Evolutionary conservation across 2,797 vertebrate genomes (phyloP), one percentile per base, ranked within the genome.

Genomic region (Pangasius djambal): DNA sequence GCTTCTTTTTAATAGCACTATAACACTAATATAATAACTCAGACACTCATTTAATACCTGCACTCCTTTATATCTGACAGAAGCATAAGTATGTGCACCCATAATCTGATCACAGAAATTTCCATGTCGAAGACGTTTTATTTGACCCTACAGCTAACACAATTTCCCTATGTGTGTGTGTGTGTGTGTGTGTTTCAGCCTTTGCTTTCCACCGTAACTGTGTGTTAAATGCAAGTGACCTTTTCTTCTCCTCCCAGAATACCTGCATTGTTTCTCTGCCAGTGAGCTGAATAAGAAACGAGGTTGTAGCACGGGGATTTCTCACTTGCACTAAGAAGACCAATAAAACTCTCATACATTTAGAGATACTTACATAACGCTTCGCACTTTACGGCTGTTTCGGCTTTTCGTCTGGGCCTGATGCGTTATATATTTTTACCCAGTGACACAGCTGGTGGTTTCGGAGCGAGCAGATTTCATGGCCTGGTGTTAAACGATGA

Each of bases 211-310:
- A 59, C 55, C 1, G 31, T 82, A 61, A 61, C 55, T 61, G 79
- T 61, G 79, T 82, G 79, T 82, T 82, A 82, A 82, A 59, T 61
- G 55, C 57, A 15, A 72, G 59, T 83, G 69, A 74, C 50, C 79
- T 88, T 88, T 83, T 67, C 65, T 8, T 74, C 40, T 83, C 52
- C 55, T 61, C 78, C 37, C 82, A 48, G 67, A 83, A 74, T 74
- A 31, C 79, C 87, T 59, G 52, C 52, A 48, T 88, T 88, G 78
- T 83, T 88, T 74, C 16, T 83, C 57, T 74, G 25, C 20, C 52
- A 50, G 79, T 61, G 79, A 37, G 55, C 57, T 40, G 79, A 61
- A 82, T 82, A 59, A 79, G 50, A n/a, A 79, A 20, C 18, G 9
- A 34, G 52, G 8, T 8, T 22, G 1, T 12, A 79, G 77, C 50